Conservation (phyloP, 2,888 invertebrate genomes). For the Eudasyphora cyanicolor region DNA sequence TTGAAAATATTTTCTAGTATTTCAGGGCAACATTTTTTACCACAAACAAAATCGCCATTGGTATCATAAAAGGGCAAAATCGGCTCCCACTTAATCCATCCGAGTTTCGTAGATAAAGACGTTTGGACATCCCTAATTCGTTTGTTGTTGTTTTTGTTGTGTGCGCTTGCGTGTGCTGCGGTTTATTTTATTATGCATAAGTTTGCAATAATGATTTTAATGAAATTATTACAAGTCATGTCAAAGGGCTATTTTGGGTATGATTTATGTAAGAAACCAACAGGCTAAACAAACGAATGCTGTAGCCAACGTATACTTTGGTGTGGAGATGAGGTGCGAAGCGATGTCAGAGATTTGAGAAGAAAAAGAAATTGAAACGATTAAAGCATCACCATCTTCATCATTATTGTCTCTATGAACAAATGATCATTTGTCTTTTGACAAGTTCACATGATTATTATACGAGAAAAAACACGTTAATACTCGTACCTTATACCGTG, state of each 20-base stretch:
- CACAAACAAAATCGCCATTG: too few species aligned
- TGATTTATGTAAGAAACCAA: neutral
- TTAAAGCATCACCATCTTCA: slow-evolving; percentile 4
- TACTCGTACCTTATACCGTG: too few species aligned
- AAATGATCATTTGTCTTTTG: slow-evolving; percentile 26
- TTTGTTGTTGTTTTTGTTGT: neutral
- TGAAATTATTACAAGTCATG: slow-evolving; percentile 63
- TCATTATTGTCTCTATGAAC: too few species aligned
- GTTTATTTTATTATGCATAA: slow-evolving; percentile 50
- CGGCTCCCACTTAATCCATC: too few species aligned
- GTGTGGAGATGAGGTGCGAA: too few species aligned
- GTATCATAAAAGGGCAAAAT: too few species aligned
- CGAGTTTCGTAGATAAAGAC: too few species aligned
- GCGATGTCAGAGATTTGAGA: neutral
- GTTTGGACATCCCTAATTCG: neutral
- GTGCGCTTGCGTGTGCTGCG: neutral
- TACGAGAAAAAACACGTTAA: neutral
- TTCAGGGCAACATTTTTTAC: too few species aligned
- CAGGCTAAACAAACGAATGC: neutral
- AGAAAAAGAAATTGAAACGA: neutral
- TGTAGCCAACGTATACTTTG: neutral
- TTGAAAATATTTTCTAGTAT: too few species aligned
- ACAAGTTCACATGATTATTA: slow-evolving; percentile 60
- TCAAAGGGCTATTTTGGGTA: slow-evolving; percentile 60
- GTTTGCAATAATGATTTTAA: slow-evolving; percentile 36